Evolutionary conservation across 2,888 invertebrate species (phyloP).

Genomic region (Stenoptilia bipunctidactyla): DNA sequence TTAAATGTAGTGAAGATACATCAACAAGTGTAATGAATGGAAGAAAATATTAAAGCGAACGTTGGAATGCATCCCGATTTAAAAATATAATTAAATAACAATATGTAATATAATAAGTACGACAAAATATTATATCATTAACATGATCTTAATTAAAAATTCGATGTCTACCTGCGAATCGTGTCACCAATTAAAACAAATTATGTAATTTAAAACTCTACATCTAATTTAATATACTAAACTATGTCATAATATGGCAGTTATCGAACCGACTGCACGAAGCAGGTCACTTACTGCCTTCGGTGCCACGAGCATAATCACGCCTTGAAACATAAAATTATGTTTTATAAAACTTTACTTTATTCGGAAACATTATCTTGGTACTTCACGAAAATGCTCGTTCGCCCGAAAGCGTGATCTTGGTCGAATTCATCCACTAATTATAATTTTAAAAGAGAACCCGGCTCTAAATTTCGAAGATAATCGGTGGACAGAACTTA

Average conservation of each 20-base stretch:
- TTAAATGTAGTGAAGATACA: conserved; percentile 44
- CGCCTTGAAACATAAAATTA: too few relatives aligned
- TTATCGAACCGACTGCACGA: conserved; percentile 64
- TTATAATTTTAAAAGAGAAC: conserved; percentile 33
- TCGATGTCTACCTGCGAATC: conserved; percentile 58
- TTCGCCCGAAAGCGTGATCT: not conserved
- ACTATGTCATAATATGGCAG: conserved; percentile 71
- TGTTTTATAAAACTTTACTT: too few relatives aligned
- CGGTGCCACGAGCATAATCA: conserved; percentile 16
- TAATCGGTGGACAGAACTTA: conserved; percentile 60
- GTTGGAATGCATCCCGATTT: not conserved
- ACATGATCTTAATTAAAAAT: conserved; percentile 45
- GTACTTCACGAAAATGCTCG: not conserved
- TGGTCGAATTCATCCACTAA: not conserved
- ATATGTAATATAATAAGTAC: conserved; percentile 19
- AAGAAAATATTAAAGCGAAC: conserved; percentile 29
- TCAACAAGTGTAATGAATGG: conserved; percentile 49
- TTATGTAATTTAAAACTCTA: conserved; percentile 54
- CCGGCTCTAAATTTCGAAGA: conserved; percentile 53
- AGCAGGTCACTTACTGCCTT: conserved; percentile 31
- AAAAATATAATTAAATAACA: conserved; percentile 26
- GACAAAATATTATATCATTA: conserved; percentile 31
- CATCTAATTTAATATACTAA: conserved; percentile 58
- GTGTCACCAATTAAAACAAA: conserved; percentile 31
- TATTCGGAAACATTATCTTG: too few relatives aligned